Evolutionary conservation across 2,888 invertebrate genomes (phyloP).

Genomic region (Drosophila subquinaria): DNA sequence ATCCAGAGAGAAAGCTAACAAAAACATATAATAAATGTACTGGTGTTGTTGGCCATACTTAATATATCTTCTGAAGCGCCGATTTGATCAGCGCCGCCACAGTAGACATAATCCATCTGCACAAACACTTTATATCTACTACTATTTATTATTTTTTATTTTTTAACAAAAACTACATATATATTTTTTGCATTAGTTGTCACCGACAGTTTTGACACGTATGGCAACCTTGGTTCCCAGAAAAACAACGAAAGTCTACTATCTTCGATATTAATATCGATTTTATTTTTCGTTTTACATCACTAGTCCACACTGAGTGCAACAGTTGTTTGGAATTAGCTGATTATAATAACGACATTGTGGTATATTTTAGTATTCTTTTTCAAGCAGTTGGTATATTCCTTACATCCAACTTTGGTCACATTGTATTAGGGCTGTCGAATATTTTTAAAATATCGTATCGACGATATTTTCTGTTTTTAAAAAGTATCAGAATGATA

Average conservation of each 20-base stretch:
- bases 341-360: background rate
- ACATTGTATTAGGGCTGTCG: no score
- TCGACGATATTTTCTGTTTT: no score
- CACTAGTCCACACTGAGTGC: background rate
- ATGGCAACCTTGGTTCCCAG: no score
- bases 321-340: background rate
- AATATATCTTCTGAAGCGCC: conserved; percentile 83
- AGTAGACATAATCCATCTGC: conserved; percentile 84
- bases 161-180: conserved; percentile 19
- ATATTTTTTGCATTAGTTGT: conserved; percentile 43
- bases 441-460: no score
- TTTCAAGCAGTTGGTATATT: background rate
- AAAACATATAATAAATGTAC: conserved; percentile 4
- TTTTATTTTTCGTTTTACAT: no score
- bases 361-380: conserved; percentile 1
- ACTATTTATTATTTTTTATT: conserved; percentile 28
- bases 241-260: no score
- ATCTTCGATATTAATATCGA: no score
- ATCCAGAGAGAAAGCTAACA: conserved; percentile 40
- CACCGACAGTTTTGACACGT: no score
- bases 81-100: conserved; percentile 82
- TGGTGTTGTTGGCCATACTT: conserved; percentile 64
- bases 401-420: background rate
- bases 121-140: conserved; percentile 21
- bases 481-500: no score